Percentiles rank a stretch among this genome's conserved stretches.
phyloP scores from a whole-genome alignment of 1,140 invertebrate genomes.

The Maconellicoccus hirsutus region DNA sequence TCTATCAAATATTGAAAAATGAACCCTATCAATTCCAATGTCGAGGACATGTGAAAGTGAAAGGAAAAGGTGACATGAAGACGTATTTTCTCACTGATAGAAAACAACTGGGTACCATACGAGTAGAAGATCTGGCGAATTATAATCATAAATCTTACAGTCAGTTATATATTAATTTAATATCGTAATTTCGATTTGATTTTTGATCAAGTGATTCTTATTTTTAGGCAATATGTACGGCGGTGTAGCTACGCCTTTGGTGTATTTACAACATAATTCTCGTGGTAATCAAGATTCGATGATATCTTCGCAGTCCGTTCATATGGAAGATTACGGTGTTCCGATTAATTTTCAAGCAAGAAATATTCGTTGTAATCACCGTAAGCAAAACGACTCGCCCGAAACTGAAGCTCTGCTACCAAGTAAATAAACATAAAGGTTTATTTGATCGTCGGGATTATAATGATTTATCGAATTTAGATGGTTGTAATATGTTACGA shows the following conservation, averaged over 20 bases:
- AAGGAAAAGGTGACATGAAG: conserved; percentile 88
- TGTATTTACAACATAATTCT: conserved; percentile 44
- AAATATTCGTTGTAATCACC: conserved; percentile 28
- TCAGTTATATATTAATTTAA: not conserved
- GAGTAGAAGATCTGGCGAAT: conserved; percentile 41
- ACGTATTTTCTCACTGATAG: conserved; percentile 76
- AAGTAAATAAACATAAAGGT: conserved; percentile 1
- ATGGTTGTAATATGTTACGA: conserved; percentile 10
- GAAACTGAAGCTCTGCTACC: conserved; percentile 57
- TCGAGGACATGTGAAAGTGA: conserved; percentile 77
- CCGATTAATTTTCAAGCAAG: conserved; percentile 28
- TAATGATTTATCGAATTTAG: too few relatives aligned
- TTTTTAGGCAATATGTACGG: conserved; percentile 43
- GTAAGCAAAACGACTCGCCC: conserved; percentile 39
- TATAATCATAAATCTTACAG: conserved; percentile 23
- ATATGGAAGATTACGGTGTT: conserved; percentile 18
- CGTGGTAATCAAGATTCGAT: conserved; percentile 35
- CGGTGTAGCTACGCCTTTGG: conserved; percentile 53
- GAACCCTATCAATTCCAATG: conserved; percentile 67
- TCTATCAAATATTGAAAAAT: conserved; percentile 55
- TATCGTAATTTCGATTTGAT: not conserved
- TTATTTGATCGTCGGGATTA: not conserved
- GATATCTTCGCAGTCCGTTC: conserved; percentile 15
- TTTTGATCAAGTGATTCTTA: not conserved
- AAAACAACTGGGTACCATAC: conserved; percentile 44